Conservation (phyloP, 1,140 invertebrate genomes). For the Triops longicaudatus region DNA sequence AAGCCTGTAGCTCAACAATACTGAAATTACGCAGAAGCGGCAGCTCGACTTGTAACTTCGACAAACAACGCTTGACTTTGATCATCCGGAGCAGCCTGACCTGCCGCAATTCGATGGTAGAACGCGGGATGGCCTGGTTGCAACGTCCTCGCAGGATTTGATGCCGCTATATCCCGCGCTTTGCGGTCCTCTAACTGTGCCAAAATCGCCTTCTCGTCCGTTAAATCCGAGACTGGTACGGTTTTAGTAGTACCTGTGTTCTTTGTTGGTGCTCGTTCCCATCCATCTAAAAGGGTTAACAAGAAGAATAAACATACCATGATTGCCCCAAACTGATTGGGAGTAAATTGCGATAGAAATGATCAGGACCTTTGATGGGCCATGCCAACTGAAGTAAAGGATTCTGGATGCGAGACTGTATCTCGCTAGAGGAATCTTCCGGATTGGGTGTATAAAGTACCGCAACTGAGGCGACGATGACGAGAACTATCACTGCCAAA, state of each 20-base stretch:
- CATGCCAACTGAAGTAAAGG: not conserved
- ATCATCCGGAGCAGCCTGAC: not conserved
- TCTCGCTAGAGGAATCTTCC: not conserved
- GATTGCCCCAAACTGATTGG: not conserved
- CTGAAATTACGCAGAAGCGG: not conserved
- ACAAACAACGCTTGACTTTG: not conserved
- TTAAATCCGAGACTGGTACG: not conserved
- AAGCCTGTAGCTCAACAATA: not conserved
- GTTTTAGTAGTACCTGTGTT: not conserved
- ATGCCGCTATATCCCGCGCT: not conserved
- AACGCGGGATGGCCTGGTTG: not conserved
- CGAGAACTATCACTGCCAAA: not conserved
- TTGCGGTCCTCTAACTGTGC: not conserved
- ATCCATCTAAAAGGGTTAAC: not conserved
- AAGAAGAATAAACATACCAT: not conserved
- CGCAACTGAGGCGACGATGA: not conserved
- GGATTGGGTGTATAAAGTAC: not conserved
- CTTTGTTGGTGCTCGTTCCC: not conserved
- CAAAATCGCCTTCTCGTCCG: not conserved
- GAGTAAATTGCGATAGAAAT: not conserved
- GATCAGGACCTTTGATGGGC: not conserved
- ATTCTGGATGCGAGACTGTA: not conserved
- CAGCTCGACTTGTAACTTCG: not conserved
- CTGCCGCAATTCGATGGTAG: not conserved
- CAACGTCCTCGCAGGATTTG: not conserved